Conservation (phyloP, 2,797 vertebrate species). For the Phalloptychus januarius region DNA sequence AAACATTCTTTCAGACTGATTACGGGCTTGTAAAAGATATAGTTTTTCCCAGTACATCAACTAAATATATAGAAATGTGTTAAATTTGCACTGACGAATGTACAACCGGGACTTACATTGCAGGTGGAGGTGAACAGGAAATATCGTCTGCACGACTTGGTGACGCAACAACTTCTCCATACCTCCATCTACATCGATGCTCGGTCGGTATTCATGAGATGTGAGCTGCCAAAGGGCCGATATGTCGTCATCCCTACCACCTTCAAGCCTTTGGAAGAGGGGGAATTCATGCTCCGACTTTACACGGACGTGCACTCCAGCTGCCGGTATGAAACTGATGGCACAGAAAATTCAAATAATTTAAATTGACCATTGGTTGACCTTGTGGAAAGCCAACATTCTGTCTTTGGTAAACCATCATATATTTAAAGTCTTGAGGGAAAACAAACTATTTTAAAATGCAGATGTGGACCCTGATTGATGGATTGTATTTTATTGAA, state of each 20-base stretch:
- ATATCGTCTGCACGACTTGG: slow-evolving; percentile 88
- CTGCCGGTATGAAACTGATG: slow-evolving; percentile 79
- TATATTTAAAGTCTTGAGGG: background rate
- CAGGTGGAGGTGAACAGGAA: slow-evolving; percentile 94
- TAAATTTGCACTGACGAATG: background rate
- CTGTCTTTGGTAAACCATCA: slow-evolving; percentile 7
- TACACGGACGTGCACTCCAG: slow-evolving; percentile 86
- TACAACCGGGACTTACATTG: background rate
- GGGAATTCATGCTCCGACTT: slow-evolving; percentile 88
- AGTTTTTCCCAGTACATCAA: background rate
- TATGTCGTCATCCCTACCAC: slow-evolving; percentile 91
- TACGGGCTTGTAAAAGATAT: background rate
- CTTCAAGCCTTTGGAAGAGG: slow-evolving; percentile 75
- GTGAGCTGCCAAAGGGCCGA: slow-evolving; percentile 81
- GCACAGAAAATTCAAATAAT: background rate
- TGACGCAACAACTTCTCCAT: slow-evolving; percentile 81
- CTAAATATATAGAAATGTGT: background rate
- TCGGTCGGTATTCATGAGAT: slow-evolving; percentile 86
- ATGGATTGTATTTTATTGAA: background rate
- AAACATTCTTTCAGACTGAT: background rate
- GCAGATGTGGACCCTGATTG: slow-evolving; percentile 5
- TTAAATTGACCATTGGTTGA: background rate
- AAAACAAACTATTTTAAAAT: slow-evolving; percentile 13
- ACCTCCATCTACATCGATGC: slow-evolving; percentile 88
- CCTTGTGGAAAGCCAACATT: background rate